Base-by-base conservation (phyloP, 2,113 vertebrate genomes). In the Lucifuga dentata region DNA sequence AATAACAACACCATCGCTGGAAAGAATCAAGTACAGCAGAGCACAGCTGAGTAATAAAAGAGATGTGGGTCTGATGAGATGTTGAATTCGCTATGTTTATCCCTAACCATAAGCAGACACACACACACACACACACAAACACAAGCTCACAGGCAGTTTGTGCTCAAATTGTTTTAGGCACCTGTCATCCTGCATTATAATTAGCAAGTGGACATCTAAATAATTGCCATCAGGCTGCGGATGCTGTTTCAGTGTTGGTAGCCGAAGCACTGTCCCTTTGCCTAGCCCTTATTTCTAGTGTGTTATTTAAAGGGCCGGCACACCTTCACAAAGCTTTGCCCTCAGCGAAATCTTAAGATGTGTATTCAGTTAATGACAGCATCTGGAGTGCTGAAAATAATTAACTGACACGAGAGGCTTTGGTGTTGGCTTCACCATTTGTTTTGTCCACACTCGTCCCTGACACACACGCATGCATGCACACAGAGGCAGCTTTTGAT, bases 151-250 rank as follows among this genome's bases (percentile, higher is more conserved):
- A 78, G 86, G 84, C 87, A 72, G 73, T 74, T 80, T 83, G 74
- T 63, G 20, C 75, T 82, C 80, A 83, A 76, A 88, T 88, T 68
- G 79, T 89, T 91, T 74, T 78, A 74, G 84, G 90, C 90, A 92
- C 86, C 90, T 91, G 89, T 91, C 90, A 89, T 65, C 85, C 80
- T 65, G 53, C 44, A 84, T 92, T 90, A 86, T 87, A 92, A 92
- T 91, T 91, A 93, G 81, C 76, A 68, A 79, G 66, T 52, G 78
- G 89, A 90, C 46, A 72, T 87, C 84, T 89, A 86, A 86, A 90
- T 88, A 92, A 92, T 89, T 90, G 87, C 86, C 78, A 85, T 86
- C 83, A 79, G 87, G 80, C 77, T 58, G 76, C 40, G 52, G 77
- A 71, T 71, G 82, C 53, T 73, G 81, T 83, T 81, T 83, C 78